These are phyloP conservation scores for Sapayoa aenigma DNA, from an alignment of 2,113 vertebrate genomes.

Conservation along the genomic window DNA sequence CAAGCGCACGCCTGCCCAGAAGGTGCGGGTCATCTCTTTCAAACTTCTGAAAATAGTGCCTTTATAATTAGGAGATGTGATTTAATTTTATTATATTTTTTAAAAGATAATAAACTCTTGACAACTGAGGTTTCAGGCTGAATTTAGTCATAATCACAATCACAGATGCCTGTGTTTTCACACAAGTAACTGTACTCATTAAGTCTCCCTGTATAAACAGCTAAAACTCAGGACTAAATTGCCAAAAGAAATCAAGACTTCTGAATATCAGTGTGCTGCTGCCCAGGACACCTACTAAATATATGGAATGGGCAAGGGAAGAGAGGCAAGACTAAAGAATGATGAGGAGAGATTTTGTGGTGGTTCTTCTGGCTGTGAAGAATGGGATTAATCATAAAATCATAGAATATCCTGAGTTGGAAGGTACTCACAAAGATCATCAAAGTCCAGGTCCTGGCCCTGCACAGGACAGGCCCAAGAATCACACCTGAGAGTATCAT, in stretches of 20 bases:
- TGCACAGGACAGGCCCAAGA: background rate
- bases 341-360: background rate
- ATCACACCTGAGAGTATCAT: background rate
- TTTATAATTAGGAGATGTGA: background rate
- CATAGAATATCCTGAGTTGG: background rate
- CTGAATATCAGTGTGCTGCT: background rate
- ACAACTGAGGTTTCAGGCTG: conserved; percentile 44
- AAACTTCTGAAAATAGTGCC: background rate
- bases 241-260: background rate
- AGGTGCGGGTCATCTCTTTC: background rate
- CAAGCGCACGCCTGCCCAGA: background rate
- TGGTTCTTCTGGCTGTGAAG: conserved; percentile 13
- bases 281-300: background rate
- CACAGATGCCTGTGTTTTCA: conserved; percentile 51
- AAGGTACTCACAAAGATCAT: background rate
- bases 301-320: background rate
- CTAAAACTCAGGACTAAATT: conserved; percentile 29
- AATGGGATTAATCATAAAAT: background rate
- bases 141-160: conserved; percentile 39
- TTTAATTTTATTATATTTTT: background rate
- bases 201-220: conserved; percentile 41
- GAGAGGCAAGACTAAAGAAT: background rate
- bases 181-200: conserved; percentile 27
- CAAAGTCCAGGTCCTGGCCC: background rate
- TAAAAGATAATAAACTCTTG: background rate